A percentile compares a stretch with the other conserved stretches of the same genome.
Conservation (phyloP, 2,797 vertebrate genomes). For the Lateolabrax maculatus region DNA sequence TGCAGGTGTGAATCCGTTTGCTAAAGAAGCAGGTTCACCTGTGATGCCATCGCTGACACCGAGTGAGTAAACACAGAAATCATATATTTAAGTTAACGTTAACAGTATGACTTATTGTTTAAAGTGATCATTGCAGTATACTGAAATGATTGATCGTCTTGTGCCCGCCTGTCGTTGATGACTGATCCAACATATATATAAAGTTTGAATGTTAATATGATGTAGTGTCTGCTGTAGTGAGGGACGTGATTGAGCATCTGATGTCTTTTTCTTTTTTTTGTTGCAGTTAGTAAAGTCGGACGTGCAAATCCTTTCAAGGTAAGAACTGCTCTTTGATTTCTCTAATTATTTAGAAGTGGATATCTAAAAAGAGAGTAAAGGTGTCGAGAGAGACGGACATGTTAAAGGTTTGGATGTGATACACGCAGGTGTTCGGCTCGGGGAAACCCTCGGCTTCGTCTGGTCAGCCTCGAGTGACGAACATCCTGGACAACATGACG, state of each 20-base stretch:
- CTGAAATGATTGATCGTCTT: too few species aligned
- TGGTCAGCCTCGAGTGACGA: constrained; percentile 80
- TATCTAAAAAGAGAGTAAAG: neutral
- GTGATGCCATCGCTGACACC: constrained; percentile 78
- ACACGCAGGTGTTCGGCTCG: constrained; percentile 84
- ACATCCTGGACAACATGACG: constrained; percentile 92
- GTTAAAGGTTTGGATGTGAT: neutral
- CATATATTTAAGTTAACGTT: too few species aligned
- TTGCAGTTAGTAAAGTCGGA: constrained; percentile 82
- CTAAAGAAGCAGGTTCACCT: constrained; percentile 79
- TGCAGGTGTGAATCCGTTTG: constrained; percentile 86
- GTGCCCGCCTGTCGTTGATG: neutral
- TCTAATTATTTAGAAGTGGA: neutral
- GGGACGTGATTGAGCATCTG: neutral
- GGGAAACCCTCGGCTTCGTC: constrained; percentile 80
- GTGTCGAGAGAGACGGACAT: neutral
- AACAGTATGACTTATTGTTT: neutral
- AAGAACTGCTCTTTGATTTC: constrained; percentile 38
- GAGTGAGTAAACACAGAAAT: constrained; percentile 86
- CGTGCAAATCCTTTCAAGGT: constrained; percentile 98
- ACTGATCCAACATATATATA: neutral
- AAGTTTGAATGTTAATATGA: neutral
- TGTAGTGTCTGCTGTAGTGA: too few species aligned
- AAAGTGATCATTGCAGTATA: too few species aligned
- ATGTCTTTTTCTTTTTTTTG: neutral